Evolutionary conservation across 2,113 vertebrate genomes (phyloP), one percentile per base, ranked within the genome.

Genomic region (Microcebus jonahi): DNA sequence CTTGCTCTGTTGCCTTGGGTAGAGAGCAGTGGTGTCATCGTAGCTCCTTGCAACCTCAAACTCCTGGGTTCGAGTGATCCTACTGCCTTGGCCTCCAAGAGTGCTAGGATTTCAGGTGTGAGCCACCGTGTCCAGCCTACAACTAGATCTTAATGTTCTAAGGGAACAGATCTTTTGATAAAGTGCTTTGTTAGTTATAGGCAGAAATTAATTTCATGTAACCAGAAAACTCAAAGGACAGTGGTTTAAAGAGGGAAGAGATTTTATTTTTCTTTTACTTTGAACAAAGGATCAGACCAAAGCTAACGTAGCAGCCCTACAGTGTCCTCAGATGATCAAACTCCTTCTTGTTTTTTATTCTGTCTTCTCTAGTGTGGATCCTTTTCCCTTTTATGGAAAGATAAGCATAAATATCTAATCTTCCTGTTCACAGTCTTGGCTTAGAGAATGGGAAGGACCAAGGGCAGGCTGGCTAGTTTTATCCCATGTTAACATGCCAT

Each of bases 331-430:
- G 84, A 80, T 61, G 70, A 45, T 50, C 76, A 90, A 80, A 15
- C 50, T 73, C 39, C 75, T 85, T 73, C 88, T 86, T 91, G 88
- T 42, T 95, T 93, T 90, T 65, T 65, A 12, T 70, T 83, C 2
- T 86, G 13, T 70, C 61, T 67, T 89, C 27, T 39, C 73, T 67
- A 79, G 21, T 80, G 42, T 93, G 50, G 23, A 39, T 82, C 42
- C 15, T 73, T 85, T 96, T 96, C 73, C 91, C 80, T 96, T 96
- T 92, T 97, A 93, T 65, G 91, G 82, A 48, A 55, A 86, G 94
- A 90, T 67, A 77, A 67, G 96, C 86, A 67, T 61, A 80, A 79
- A 68, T 94, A 27, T 67, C 45, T 42, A 82, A 71, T 53, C 71
- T 25, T 75, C 45, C 18, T 21, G 20, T 39, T 92, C 94, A 88